Percentiles rank a stretch among this genome's conserved stretches.
These are phyloP conservation scores for Trissoscelio sp. DNA, from an alignment of 2,888 invertebrate species.

Conservation along the genomic window DNA sequence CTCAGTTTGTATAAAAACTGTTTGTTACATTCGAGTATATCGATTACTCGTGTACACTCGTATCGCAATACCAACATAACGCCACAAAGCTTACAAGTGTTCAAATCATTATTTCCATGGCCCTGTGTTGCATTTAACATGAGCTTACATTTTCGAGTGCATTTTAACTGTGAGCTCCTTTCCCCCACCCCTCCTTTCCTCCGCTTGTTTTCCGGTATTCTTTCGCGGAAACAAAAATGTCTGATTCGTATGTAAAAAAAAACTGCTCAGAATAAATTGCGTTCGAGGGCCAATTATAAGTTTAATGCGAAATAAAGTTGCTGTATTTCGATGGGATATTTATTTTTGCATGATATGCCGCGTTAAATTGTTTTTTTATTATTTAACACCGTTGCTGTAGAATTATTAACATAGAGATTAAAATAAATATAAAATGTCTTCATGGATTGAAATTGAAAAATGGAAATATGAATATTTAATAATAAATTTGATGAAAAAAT, in stretches of 20 bases:
- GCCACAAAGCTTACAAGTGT: slow-evolving; percentile 60
- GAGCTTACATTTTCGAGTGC: slow-evolving; percentile 45
- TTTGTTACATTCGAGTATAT: slow-evolving; percentile 67
- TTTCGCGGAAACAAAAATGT: slow-evolving; percentile 26
- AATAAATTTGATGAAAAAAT: too few relatives aligned
- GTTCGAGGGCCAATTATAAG: slow-evolving; percentile 43
- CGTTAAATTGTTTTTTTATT: too few relatives aligned
- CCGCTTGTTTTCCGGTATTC: background rate
- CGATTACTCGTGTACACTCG: slow-evolving; percentile 59
- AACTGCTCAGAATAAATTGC: slow-evolving; percentile 21
- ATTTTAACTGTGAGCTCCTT: slow-evolving; percentile 21
- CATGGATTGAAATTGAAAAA: too few relatives aligned
- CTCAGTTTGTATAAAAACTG: slow-evolving; percentile 65
- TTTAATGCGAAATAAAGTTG: slow-evolving; percentile 13
- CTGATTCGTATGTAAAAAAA: slow-evolving; percentile 29
- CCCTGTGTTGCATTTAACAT: slow-evolving; percentile 59
- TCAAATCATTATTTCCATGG: slow-evolving; percentile 64
- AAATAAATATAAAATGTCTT: too few relatives aligned
- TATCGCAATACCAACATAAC: slow-evolving; percentile 53
- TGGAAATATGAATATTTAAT: too few relatives aligned
- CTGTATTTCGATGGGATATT: slow-evolving; percentile 17
- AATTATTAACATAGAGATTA: too few relatives aligned
- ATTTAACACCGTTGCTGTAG: too few relatives aligned
- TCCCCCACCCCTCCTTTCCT: background rate
- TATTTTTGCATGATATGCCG: too few relatives aligned